Percentiles rank a stretch among this genome's conserved stretches.
These are phyloP conservation scores for Aphelinus certus DNA, from an alignment of 1,140 invertebrate genomes.

Conservation along the genomic window DNA sequence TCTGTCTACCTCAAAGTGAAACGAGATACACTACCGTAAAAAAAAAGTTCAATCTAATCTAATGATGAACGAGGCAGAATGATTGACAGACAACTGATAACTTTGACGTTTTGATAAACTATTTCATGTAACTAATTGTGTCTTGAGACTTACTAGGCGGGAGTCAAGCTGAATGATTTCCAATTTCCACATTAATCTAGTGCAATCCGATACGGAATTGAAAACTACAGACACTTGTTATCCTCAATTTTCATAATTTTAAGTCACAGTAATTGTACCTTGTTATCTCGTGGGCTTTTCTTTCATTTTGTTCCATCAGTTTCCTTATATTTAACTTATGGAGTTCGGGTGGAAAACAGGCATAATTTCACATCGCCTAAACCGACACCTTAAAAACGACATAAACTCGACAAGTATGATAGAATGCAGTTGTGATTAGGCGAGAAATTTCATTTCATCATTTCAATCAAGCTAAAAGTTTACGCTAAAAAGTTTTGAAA, in stretches of 20 bases:
- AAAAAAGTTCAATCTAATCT: slow-evolving; percentile 11
- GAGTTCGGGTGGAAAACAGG: background rate
- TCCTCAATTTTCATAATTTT: too few relatives aligned
- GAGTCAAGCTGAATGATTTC: background rate
- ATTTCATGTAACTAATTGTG: background rate
- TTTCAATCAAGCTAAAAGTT: too few relatives aligned
- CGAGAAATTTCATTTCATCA: too few relatives aligned
- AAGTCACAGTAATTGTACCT: too few relatives aligned
- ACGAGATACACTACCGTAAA: background rate
- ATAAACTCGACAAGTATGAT: too few relatives aligned
- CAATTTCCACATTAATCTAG: background rate
- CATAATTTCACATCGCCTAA: too few relatives aligned
- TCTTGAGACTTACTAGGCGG: background rate
- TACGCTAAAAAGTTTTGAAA: background rate
- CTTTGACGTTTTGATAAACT: slow-evolving; percentile 23
- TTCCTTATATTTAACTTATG: background rate
- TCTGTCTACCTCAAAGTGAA: slow-evolving; percentile 8
- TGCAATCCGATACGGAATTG: background rate
- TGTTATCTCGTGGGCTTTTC: too few relatives aligned
- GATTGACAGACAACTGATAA: background rate
- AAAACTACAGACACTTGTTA: background rate
- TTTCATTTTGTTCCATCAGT: too few relatives aligned
- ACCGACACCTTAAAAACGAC: too few relatives aligned
- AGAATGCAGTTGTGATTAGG: too few relatives aligned
- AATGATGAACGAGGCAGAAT: background rate